Evolutionary conservation across 2,113 vertebrate genomes (phyloP), one percentile per base, ranked within the genome.

Genomic region (Reinhardtius hippoglossoides): DNA sequence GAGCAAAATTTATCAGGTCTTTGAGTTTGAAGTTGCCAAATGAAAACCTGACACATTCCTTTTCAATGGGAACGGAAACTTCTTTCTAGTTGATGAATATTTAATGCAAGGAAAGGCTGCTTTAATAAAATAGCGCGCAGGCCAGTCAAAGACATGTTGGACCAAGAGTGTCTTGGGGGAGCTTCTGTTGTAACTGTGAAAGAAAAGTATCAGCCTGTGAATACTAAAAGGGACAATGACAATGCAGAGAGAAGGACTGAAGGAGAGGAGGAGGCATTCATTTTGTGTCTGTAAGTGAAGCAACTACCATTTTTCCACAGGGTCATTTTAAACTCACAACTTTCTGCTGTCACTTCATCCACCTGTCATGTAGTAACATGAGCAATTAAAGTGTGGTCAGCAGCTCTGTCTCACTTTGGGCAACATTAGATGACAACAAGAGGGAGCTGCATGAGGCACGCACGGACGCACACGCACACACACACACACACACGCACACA

Each of bases 111-210:
- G 37, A 78, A 83, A 82, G 67, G 72, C 69, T 79, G 69, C 78
- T 90, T 87, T 87, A 86, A 86, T 88, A 81, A 88, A 84, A 87
- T 59, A 58, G 60, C 69, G 23, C 59, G 65, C 48, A 73, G 77
- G 67, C 71, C 84, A 86, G 67, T 88, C 71, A 89, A 88, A 87
- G 83, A 81, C 79, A 83, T 61, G 68, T 73, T 87, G 75, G 60
- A 84, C 76, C 63, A 40, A 61, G 12, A 73, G n/a, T 79, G 69
- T 87, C 78, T 84, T 78, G 6, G 46, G 81, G 81, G 77, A 87
- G 56, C 31, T 71, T 72, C 69, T 84, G 83, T 76, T 81, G 46
- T 71, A 59, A 72, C 59, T 78, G 59, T 65, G 60, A 90, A 81
- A 82, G 40, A 59, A 79, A 80, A 81, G 81, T 40, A 82, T 75